phyloP scores from a whole-genome alignment of 53 echinoderm and acorn worm genomes.

The Hippasteria phrygiana region DNA sequence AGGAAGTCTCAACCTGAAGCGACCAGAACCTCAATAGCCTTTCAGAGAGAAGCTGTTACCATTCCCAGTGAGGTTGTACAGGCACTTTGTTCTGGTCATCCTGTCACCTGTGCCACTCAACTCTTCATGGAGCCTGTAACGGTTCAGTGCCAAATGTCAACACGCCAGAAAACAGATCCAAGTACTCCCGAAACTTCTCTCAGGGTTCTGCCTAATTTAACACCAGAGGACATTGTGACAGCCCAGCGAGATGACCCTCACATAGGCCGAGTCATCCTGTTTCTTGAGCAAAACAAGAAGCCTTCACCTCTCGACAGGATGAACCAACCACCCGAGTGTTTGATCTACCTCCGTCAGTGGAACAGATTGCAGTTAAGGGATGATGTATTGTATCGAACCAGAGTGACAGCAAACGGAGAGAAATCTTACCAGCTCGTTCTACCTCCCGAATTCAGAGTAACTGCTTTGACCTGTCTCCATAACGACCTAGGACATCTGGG shows the following conservation, averaged over 20 bases:
- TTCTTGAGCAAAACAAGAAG: slow-evolving; percentile 32
- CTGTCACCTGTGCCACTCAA: background rate
- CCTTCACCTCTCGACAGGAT: slow-evolving; percentile 5
- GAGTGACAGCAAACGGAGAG: background rate
- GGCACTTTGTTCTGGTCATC: background rate
- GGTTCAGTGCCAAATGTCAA: background rate
- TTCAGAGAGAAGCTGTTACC: too few species aligned
- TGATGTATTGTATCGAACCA: slow-evolving; percentile 38
- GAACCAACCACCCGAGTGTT: slow-evolving; percentile 8
- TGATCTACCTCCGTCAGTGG: slow-evolving; percentile 59
- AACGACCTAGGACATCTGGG: slow-evolving; percentile 68
- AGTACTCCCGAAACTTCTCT: background rate
- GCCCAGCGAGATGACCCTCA: slow-evolving; percentile 5
- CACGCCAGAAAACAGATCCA: too few species aligned
- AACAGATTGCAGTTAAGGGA: slow-evolving; percentile 35
- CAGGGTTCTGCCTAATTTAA: background rate
- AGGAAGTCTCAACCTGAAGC: too few species aligned
- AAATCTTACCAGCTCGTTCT: slow-evolving; percentile 51
- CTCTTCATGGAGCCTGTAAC: background rate
- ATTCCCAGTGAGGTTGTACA: background rate
- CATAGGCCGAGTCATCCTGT: background rate
- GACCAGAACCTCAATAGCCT: too few species aligned
- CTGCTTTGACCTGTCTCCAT: slow-evolving; percentile 35
- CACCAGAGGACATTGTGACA: background rate
- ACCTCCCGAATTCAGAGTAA: slow-evolving; percentile 9